These are phyloP conservation scores for Strigops habroptila DNA, from an alignment of 2,113 vertebrate genomes.

Conservation along the genomic window DNA sequence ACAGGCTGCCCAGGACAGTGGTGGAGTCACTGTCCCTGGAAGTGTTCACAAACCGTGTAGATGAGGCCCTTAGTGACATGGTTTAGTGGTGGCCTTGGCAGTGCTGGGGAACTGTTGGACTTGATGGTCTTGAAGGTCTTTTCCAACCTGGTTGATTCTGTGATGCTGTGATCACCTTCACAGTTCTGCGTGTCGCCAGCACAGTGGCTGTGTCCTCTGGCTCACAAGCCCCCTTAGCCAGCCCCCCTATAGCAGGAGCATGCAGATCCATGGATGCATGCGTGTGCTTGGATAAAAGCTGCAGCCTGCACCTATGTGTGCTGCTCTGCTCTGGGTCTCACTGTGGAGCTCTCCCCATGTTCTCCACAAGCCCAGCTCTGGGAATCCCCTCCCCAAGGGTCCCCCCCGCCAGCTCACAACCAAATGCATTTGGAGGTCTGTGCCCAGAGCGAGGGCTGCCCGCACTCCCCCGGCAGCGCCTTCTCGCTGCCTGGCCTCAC, in stretches of 20 bases:
- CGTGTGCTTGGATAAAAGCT: accelerated
- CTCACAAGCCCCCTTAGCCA: accelerated
- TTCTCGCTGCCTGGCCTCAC: not conserved
- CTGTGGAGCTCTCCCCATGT: not conserved
- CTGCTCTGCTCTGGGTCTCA: not conserved
- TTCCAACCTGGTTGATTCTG: not conserved
- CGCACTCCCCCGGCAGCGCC: not conserved
- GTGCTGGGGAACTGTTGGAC: not conserved
- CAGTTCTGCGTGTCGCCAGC: not conserved
- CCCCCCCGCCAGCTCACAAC: not conserved
- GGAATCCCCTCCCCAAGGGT: not conserved
- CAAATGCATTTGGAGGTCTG: not conserved
- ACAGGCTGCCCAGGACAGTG: not conserved
- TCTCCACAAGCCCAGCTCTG: not conserved
- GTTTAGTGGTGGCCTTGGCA: not conserved
- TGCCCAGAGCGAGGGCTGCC: not conserved
- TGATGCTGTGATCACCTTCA: not conserved
- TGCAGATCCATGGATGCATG: not conserved
- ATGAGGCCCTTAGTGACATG: not conserved
- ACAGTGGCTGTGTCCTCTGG: no score
- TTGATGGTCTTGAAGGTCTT: not conserved
- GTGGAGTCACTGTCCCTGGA: not conserved
- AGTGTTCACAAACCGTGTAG: not conserved
- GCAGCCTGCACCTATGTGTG: not conserved
- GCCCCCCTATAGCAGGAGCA: accelerated